phyloP scores from a whole-genome alignment of 2,113 vertebrate genomes.

The Pelodiscus sinensis region DNA sequence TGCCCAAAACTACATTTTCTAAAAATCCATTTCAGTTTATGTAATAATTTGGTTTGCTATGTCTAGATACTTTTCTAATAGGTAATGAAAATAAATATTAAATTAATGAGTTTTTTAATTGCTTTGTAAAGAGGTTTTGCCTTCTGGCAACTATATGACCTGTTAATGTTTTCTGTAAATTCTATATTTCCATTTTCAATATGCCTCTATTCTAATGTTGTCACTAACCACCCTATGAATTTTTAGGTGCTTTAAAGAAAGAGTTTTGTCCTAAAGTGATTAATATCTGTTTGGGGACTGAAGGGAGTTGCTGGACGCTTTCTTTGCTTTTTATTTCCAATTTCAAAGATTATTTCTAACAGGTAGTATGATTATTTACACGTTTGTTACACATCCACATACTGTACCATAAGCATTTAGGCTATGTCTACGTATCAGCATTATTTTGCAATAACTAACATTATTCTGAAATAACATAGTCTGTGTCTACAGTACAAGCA shows the following conservation, averaged over 20 bases:
- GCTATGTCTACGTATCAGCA: no score
- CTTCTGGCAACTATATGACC: conserved; percentile 45
- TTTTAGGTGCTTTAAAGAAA: conserved; percentile 20
- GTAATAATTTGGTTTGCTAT: conserved; percentile 65
- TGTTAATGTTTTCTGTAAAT: conserved; percentile 49
- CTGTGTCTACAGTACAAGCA: no score
- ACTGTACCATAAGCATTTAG: background rate
- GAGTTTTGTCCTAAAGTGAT: conserved; percentile 40
- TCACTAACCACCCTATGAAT: conserved; percentile 1
- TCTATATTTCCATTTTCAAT: conserved; percentile 37
- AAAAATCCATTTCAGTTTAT: conserved; percentile 64
- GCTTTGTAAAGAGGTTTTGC: conserved; percentile 41
- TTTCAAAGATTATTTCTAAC: background rate
- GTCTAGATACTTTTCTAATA: conserved; percentile 47
- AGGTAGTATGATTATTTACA: background rate
- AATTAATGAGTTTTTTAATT: conserved; percentile 68
- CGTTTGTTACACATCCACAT: background rate
- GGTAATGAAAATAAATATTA: conserved; percentile 61
- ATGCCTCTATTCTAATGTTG: conserved; percentile 15
- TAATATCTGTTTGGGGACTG: conserved; percentile 19
- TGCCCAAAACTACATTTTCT: conserved; percentile 50
- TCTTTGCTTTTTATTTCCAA: background rate
- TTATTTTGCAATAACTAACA: no score
- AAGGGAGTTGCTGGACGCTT: background rate
- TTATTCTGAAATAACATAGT: no score